Conservation (phyloP, 1,140 invertebrate species). For the Sipha flava region DNA sequence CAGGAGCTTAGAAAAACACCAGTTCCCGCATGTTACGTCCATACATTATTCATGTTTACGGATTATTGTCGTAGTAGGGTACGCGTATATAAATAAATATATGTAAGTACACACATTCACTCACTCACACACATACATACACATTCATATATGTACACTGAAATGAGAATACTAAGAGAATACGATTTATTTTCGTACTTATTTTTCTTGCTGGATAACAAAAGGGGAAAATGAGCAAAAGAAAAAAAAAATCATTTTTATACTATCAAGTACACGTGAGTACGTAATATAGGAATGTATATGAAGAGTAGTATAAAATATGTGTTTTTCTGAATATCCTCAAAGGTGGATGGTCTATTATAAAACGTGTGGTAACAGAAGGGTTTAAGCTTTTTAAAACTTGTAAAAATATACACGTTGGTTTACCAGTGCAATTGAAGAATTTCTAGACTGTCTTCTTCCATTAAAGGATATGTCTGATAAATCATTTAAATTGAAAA, state of each 20-base stretch:
- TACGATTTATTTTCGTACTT: background rate
- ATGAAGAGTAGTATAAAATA: background rate
- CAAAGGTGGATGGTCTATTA: background rate
- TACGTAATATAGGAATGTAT: background rate
- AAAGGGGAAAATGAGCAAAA: background rate
- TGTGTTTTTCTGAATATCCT: background rate
- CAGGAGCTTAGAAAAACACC: slow-evolving; percentile 57
- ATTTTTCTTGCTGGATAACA: background rate
- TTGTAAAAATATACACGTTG: background rate
- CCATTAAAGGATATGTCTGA: too few species aligned
- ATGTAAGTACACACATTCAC: background rate
- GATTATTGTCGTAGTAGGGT: background rate
- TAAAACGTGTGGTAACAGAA: background rate
- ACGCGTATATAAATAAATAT: background rate
- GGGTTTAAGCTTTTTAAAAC: background rate
- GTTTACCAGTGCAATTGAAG: too few species aligned
- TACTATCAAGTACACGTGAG: background rate
- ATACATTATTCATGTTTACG: slow-evolving; percentile 18
- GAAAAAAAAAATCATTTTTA: background rate
- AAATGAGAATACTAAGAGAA: background rate
- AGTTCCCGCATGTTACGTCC: background rate
- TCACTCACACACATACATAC: background rate
- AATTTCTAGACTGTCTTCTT: too few species aligned
- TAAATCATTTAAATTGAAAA: too few species aligned
- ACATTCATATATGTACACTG: background rate